Evolutionary conservation across 2,888 invertebrate genomes (phyloP).

Genomic region (Gastrophysa polygoni): DNA sequence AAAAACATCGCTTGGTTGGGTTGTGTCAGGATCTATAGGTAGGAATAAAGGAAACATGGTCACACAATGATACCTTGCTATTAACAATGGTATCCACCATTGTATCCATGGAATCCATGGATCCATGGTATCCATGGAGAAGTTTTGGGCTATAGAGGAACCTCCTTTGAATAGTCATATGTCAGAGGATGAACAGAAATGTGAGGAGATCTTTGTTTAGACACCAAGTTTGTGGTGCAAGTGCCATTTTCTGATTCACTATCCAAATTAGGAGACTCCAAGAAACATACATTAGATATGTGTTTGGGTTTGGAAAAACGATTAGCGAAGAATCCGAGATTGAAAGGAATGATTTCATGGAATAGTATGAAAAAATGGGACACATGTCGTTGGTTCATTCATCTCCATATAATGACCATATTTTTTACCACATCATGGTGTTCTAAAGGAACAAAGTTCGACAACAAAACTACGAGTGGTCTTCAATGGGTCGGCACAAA

Average conservation of each 20-base stretch:
- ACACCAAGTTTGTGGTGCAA: slow-evolving; percentile 16
- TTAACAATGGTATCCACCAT: not conserved
- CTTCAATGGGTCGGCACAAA: slow-evolving; percentile 42
- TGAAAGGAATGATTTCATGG: slow-evolving; percentile 22
- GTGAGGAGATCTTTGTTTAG: slow-evolving; percentile 15
- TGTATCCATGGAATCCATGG: slow-evolving; percentile 8
- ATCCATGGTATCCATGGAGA: no score
- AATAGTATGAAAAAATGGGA: slow-evolving; percentile 21
- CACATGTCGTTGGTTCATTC: slow-evolving; percentile 18
- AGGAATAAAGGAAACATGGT: not conserved
- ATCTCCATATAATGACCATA: slow-evolving; percentile 7
- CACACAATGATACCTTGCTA: not conserved
- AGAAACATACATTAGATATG: slow-evolving; percentile 9
- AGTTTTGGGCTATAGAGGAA: slow-evolving; percentile 18
- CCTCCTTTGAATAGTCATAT: not conserved
- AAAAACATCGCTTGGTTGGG: slow-evolving; percentile 19
- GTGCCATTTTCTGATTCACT: slow-evolving; percentile 8
- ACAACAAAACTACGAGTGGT: slow-evolving; percentile 21
- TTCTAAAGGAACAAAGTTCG: slow-evolving; percentile 11
- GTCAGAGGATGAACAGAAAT: slow-evolving; percentile 7
- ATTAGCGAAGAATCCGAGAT: slow-evolving; percentile 7
- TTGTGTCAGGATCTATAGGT: slow-evolving; percentile 8
- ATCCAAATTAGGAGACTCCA: slow-evolving; percentile 11
- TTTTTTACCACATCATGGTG: slow-evolving; percentile 26
- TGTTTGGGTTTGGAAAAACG: slow-evolving; percentile 19